These are phyloP conservation scores for Nemurella pictetii DNA, from an alignment of 2,888 invertebrate species.

Conservation along the genomic window DNA sequence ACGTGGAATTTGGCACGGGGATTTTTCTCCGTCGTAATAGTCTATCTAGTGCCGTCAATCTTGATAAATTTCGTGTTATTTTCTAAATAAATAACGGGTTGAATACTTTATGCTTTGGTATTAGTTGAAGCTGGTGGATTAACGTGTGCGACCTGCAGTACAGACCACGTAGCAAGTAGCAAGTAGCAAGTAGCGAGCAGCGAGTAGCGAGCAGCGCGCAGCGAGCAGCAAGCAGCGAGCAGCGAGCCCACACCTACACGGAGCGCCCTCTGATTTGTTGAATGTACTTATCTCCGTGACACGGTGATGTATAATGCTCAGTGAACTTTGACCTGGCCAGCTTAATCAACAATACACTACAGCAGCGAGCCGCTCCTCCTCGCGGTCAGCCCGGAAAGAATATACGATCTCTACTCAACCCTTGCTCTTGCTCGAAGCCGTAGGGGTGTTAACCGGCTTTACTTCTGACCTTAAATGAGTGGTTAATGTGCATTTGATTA, in stretches of 20 bases:
- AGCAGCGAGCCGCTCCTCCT: not conserved
- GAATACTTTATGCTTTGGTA: not conserved
- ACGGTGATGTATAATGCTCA: slow-evolving; percentile 10
- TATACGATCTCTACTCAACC: not conserved
- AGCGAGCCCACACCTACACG: not conserved
- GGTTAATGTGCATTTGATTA: not conserved
- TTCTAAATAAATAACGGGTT: not conserved
- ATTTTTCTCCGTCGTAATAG: not conserved
- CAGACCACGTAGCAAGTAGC: not conserved
- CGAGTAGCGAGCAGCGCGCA: not conserved
- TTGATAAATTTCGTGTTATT: not conserved
- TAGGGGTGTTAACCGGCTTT: not conserved
- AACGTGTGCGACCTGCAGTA: not conserved
- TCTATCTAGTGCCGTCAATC: not conserved
- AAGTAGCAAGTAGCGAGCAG: not conserved
- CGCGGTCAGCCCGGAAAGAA: not conserved
- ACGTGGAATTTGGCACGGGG: not conserved
- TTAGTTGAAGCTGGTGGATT: not conserved
- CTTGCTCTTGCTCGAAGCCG: not conserved
- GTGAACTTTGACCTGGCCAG: slow-evolving; percentile 15
- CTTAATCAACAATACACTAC: slow-evolving; percentile 14
- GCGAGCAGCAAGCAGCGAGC: no score
- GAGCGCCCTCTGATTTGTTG: slow-evolving; percentile 6
- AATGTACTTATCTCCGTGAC: slow-evolving; percentile 21
- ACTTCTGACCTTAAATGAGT: not conserved